Evolutionary conservation across 2,888 invertebrate genomes (phyloP).

Genomic region (Leptinotarsa peninsularis): DNA sequence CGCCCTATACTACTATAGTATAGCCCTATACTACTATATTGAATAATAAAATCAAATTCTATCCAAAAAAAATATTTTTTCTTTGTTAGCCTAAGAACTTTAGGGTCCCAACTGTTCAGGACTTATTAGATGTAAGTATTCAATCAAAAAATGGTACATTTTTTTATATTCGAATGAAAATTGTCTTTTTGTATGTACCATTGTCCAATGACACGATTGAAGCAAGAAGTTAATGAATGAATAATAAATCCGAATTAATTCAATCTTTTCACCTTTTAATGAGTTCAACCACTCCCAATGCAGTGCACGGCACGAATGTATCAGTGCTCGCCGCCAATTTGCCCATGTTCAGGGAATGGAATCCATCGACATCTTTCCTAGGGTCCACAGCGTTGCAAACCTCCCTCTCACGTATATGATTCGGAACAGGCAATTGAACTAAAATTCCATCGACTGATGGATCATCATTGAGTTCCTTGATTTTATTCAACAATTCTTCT

Average conservation of each 20-base stretch:
- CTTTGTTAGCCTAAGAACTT: no score
- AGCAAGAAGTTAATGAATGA: no score
- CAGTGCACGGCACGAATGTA: conserved; percentile 83
- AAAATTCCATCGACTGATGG: conserved; percentile 83
- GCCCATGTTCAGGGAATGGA: conserved; percentile 86
- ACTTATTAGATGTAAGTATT: no score
- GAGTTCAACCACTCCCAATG: conserved; percentile 79
- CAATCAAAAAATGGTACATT: background rate
- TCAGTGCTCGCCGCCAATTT: conserved; percentile 80
- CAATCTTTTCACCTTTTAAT: conserved; percentile 69
- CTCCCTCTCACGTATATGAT: conserved; percentile 78
- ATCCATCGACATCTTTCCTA: conserved; percentile 92
- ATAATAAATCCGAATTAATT: background rate
- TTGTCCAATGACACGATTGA: no score
- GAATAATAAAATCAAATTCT: no score
- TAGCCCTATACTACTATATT: no score
- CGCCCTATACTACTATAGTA: no score
- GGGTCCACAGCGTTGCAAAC: conserved; percentile 85
- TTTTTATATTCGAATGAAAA: background rate
- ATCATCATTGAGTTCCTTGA: conserved; percentile 77
- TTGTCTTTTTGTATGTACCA: background rate
- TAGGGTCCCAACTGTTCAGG: no score
- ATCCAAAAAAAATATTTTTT: no score
- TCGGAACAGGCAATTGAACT: conserved; percentile 86
- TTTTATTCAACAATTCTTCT: conserved; percentile 74